Conservation (phyloP, 2,113 vertebrate species). For the Lophius piscatorius region DNA sequence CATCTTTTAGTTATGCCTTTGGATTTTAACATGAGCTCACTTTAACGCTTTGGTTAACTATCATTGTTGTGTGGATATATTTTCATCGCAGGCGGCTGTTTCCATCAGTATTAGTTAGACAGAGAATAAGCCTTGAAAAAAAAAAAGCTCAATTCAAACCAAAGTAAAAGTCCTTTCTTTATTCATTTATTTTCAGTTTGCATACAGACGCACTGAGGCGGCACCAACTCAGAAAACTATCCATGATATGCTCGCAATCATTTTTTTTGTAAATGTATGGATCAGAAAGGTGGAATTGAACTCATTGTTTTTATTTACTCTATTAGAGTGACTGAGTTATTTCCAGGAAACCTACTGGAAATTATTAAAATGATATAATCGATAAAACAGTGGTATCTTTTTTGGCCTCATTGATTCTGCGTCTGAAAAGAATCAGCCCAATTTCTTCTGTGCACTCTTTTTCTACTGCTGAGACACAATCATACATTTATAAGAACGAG, state of each 20-base stretch:
- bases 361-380: background rate
- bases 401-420: background rate
- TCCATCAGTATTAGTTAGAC: background rate
- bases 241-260: background rate
- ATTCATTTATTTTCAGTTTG: conserved; percentile 8
- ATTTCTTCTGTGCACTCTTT: background rate
- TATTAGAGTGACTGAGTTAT: background rate
- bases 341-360: background rate
- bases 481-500: too few relatives aligned
- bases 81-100: background rate
- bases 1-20: background rate
- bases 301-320: background rate
- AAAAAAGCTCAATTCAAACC: conserved; percentile 3
- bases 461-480: background rate
- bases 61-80: background rate
- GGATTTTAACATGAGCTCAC: background rate
- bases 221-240: background rate
- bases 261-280: background rate
- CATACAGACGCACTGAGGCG: background rate
- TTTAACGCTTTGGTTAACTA: background rate
- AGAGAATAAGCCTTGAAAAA: background rate
- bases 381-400: background rate
- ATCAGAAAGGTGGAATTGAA: background rate
- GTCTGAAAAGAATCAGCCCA: background rate
- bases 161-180: conserved; percentile 5